phyloP scores from a whole-genome alignment of 2,113 vertebrate genomes.

The Petaurus breviceps region DNA sequence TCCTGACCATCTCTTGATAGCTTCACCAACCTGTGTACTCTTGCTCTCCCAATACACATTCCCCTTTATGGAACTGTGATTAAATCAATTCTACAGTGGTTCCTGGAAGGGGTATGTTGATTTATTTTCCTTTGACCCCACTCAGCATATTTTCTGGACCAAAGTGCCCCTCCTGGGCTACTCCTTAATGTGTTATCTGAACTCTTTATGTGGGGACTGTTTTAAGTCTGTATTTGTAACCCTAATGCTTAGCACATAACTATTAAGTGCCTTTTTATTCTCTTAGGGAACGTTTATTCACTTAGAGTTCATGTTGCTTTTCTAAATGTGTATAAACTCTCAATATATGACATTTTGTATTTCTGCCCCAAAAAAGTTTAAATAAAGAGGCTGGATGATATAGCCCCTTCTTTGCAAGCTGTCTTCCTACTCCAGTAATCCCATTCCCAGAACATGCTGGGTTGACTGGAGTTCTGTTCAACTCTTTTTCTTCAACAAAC shows the following conservation, averaged over 20 bases:
- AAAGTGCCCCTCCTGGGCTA: background rate
- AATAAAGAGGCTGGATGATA: too few species aligned
- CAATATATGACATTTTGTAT: background rate
- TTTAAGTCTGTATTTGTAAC: background rate
- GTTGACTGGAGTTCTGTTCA: background rate
- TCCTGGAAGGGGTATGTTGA: background rate
- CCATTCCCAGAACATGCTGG: background rate
- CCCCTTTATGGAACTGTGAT: background rate
- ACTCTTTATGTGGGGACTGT: background rate
- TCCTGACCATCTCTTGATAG: too few species aligned
- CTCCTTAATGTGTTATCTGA: background rate
- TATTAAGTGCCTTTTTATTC: background rate
- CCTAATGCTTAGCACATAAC: background rate
- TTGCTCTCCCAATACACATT: background rate
- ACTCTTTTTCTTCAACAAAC: background rate
- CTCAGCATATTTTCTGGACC: background rate
- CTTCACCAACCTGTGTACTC: background rate
- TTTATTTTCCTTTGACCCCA: background rate
- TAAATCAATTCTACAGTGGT: background rate
- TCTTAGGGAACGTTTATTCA: background rate
- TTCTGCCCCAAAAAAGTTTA: too few species aligned
- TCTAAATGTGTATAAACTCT: background rate
- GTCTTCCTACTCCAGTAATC: background rate
- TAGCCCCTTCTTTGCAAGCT: background rate
- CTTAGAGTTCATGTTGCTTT: background rate